Percentiles rank a stretch among this genome's conserved stretches.
Conservation (phyloP, 2,113 vertebrate species). For the Aplodontia rufa region DNA sequence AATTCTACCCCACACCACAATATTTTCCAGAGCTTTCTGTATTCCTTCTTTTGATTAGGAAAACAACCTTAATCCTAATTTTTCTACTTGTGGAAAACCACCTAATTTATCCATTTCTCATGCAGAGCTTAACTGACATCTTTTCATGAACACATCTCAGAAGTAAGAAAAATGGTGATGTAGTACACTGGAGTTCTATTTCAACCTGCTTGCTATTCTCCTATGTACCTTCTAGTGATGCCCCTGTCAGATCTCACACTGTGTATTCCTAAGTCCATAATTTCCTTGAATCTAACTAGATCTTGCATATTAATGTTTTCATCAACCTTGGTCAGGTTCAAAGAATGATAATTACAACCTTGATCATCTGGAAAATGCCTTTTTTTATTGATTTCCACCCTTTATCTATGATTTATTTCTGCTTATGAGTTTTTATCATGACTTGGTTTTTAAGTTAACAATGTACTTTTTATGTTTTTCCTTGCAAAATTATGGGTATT, state of each 20-base stretch:
- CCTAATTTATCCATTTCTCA: neutral
- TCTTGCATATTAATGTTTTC: neutral
- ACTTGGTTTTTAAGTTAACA: neutral
- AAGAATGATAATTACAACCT: neutral
- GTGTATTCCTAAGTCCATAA: neutral
- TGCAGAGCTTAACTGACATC: neutral
- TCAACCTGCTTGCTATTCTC: neutral
- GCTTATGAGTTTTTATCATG: neutral
- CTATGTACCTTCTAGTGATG: neutral
- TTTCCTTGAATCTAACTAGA: neutral
- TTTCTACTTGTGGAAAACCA: neutral
- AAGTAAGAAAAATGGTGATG: neutral
- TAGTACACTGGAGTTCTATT: neutral
- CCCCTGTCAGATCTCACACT: neutral
- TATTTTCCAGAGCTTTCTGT: neutral
- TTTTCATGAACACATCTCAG: neutral
- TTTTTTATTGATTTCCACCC: neutral
- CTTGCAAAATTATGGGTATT: neutral
- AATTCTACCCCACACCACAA: neutral
- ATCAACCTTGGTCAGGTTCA: neutral
- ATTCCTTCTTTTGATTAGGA: constrained; percentile 31
- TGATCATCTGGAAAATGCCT: neutral
- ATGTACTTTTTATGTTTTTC: neutral
- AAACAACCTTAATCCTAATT: neutral
- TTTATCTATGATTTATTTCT: neutral